Conservation (phyloP, 1,140 invertebrate species). For the Aethina tumida region DNA sequence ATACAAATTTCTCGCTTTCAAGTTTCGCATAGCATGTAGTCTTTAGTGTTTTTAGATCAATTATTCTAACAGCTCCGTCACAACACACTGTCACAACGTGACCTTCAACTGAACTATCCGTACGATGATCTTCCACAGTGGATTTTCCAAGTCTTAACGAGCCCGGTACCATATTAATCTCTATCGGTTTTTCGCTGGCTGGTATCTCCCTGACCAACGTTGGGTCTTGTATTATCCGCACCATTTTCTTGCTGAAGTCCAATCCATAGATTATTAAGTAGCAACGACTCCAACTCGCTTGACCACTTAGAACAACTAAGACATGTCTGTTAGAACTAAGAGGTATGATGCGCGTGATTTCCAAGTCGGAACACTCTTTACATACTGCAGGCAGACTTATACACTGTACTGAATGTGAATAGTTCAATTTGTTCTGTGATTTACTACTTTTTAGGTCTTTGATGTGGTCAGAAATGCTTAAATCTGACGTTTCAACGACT, state of each 20-base stretch:
- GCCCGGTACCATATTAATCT: slow-evolving; percentile 54
- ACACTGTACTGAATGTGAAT: slow-evolving; percentile 41
- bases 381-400: slow-evolving; percentile 39
- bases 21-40: slow-evolving; percentile 51
- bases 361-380: slow-evolving; percentile 38
- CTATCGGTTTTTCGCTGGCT: slow-evolving; percentile 51
- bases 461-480: slow-evolving; percentile 35
- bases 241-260: slow-evolving; percentile 44
- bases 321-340: slow-evolving; percentile 55
- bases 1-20: slow-evolving; percentile 59
- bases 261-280: slow-evolving; percentile 47
- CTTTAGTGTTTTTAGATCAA: slow-evolving; percentile 53
- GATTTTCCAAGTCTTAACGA: slow-evolving; percentile 36
- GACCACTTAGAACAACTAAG: slow-evolving; percentile 47
- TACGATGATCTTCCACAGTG: slow-evolving; percentile 19
- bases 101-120: slow-evolving; percentile 34
- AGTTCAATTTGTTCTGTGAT: slow-evolving; percentile 29
- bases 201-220: slow-evolving; percentile 50
- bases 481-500: too few species aligned
- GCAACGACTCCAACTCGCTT: slow-evolving; percentile 24
- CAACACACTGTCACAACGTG: slow-evolving; percentile 49
- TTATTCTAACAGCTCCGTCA: slow-evolving; percentile 58
- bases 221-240: slow-evolving; percentile 50
- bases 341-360: slow-evolving; percentile 49
- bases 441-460: slow-evolving; percentile 30